Evolutionary conservation across 2,113 vertebrate species (phyloP).

Genomic region (Zeus faber): DNA sequence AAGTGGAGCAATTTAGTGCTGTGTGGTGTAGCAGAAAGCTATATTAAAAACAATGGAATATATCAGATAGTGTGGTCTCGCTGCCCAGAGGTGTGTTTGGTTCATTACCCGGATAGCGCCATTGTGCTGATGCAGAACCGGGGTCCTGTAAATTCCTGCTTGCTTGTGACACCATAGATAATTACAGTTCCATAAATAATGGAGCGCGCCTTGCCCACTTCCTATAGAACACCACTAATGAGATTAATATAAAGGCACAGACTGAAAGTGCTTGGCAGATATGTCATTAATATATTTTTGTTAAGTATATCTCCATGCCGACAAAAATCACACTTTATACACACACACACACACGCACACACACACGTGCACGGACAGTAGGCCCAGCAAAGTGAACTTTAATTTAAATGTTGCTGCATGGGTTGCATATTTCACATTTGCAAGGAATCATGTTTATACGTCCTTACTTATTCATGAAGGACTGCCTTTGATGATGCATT

Average conservation of each 20-base stretch:
- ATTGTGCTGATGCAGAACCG: slow-evolving; percentile 72
- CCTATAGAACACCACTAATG: slow-evolving; percentile 63
- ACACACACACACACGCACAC: slow-evolving; percentile 17
- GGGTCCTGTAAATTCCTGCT: slow-evolving; percentile 70
- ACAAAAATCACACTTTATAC: neutral
- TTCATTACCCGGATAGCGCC: slow-evolving; percentile 65
- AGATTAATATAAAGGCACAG: slow-evolving; percentile 62
- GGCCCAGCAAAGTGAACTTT: slow-evolving; percentile 23
- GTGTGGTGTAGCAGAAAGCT: slow-evolving; percentile 19
- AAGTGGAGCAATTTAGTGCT: neutral
- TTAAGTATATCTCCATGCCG: slow-evolving; percentile 13
- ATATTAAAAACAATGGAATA: slow-evolving; percentile 33
- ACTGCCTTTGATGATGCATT: slow-evolving; percentile 61
- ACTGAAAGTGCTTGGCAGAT: slow-evolving; percentile 46
- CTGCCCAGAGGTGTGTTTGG: slow-evolving; percentile 61
- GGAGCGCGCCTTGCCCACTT: slow-evolving; percentile 64
- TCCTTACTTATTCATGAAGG: slow-evolving; percentile 65
- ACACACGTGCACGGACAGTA: slow-evolving; percentile 13
- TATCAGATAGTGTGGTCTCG: slow-evolving; percentile 44
- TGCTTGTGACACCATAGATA: slow-evolving; percentile 71
- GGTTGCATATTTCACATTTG: slow-evolving; percentile 35
- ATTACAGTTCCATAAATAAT: slow-evolving; percentile 76
- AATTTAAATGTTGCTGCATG: slow-evolving; percentile 18
- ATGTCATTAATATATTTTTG: slow-evolving; percentile 35
- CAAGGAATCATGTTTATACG: slow-evolving; percentile 57